Conservation (phyloP, 2,797 vertebrate genomes). For the Tolypeutes matacus region DNA sequence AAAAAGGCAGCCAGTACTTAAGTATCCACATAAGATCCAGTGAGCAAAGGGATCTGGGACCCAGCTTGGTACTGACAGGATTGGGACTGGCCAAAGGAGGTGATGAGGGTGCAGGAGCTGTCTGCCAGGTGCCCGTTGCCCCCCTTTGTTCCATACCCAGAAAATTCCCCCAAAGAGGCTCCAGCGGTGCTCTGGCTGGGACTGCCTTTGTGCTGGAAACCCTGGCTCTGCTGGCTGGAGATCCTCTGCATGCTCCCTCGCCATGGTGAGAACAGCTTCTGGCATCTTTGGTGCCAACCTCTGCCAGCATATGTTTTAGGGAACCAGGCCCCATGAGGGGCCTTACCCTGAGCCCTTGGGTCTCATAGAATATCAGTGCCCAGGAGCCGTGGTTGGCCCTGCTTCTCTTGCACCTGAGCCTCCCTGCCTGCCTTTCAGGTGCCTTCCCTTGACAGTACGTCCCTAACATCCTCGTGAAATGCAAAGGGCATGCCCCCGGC, state of each 20-base stretch:
- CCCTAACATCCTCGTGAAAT: not conserved
- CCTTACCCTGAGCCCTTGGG: not conserved
- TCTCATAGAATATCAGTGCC: not conserved
- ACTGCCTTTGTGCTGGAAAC: conserved; percentile 29
- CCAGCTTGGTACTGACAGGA: not conserved
- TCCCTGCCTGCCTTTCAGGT: not conserved
- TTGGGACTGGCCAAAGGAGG: no score
- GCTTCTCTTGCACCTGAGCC: not conserved
- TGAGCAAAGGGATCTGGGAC: not conserved
- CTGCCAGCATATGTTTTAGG: conserved; percentile 59
- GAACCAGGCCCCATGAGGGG: not conserved
- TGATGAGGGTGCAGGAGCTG: not conserved
- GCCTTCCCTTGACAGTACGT: not conserved
- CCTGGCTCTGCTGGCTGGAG: not conserved
- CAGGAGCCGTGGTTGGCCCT: not conserved
- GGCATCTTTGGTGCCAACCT: conserved; percentile 32
- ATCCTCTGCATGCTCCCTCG: not conserved
- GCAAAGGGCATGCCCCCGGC: not conserved
- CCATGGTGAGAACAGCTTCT: conserved; percentile 38
- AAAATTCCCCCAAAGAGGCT: not conserved
- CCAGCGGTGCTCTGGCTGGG: not conserved
- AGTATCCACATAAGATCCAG: not conserved
- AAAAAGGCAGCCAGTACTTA: not conserved
- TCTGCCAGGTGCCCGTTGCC: not conserved
- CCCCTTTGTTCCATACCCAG: not conserved